These are phyloP conservation scores for Apteryx owenii DNA, from an alignment of 2,113 vertebrate species.

Conservation along the genomic window DNA sequence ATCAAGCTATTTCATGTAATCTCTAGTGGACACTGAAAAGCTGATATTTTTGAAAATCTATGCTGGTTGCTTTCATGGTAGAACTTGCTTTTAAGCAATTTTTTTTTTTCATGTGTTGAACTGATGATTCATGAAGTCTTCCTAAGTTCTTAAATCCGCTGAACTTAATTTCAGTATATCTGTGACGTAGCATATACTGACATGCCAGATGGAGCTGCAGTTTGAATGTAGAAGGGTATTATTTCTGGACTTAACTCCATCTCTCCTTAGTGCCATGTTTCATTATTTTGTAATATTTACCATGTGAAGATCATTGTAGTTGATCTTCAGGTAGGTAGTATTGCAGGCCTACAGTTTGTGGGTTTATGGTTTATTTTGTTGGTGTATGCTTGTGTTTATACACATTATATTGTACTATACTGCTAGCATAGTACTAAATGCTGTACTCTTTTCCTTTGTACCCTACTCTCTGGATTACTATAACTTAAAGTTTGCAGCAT, in stretches of 20 bases:
- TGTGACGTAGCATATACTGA: neutral
- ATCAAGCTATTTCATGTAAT: neutral
- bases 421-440: neutral
- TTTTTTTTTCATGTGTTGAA: neutral
- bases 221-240: neutral
- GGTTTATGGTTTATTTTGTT: neutral
- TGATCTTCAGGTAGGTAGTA: neutral
- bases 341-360: neutral
- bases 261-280: neutral
- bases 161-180: neutral
- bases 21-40: neutral
- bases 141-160: neutral
- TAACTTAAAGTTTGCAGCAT: neutral
- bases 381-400: neutral
- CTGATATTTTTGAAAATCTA: neutral
- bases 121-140: neutral
- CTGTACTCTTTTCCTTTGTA: neutral
- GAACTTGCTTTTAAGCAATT: neutral
- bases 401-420: neutral
- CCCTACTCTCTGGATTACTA: neutral
- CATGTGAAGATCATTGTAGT: neutral
- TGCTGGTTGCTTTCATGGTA: neutral
- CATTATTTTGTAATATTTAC: neutral
- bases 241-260: neutral
- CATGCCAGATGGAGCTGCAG: neutral